These are phyloP conservation scores for Quadriops clusia DNA, from an alignment of 2,888 invertebrate genomes.

Conservation along the genomic window DNA sequence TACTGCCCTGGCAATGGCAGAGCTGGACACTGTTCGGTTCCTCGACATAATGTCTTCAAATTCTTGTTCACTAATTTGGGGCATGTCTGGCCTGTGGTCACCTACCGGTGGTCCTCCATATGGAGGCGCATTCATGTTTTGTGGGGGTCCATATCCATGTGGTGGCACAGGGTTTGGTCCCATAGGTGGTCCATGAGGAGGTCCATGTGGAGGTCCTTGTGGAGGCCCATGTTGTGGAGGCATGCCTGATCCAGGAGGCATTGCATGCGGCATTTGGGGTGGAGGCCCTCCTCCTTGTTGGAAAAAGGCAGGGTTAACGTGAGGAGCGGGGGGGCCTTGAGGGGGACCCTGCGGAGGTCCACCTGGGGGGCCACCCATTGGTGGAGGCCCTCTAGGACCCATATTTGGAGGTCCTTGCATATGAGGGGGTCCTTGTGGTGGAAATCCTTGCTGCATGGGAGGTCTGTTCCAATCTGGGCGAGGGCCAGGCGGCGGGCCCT, in stretches of 20 bases:
- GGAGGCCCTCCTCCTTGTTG: conserved; percentile 54
- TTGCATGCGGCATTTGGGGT: conserved; percentile 47
- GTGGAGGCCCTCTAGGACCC: conserved; percentile 47
- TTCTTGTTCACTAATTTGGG: conserved; percentile 78
- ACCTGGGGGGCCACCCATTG: conserved; percentile 36
- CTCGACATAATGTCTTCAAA: conserved; percentile 97
- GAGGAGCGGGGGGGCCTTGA: conserved; percentile 64
- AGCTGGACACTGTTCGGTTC: conserved; percentile 94
- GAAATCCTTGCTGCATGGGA: conserved; percentile 58
- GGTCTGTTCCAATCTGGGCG: conserved; percentile 67
- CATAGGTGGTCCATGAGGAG: conserved; percentile 50
- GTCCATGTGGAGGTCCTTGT: conserved; percentile 52
- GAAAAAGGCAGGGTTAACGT: conserved; percentile 95
- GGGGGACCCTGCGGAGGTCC: conserved; percentile 42
- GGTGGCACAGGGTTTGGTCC: conserved; percentile 42
- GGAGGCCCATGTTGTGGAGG: conserved; percentile 56
- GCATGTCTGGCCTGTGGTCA: conserved; percentile 42
- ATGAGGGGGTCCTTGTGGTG: conserved; percentile 56
- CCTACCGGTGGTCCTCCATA: conserved; percentile 51
- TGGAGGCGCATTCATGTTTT: conserved; percentile 36
- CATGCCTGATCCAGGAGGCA: conserved; percentile 39
- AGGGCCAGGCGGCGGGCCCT: conserved; percentile 44
- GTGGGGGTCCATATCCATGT: conserved; percentile 44
- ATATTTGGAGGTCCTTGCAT: conserved; percentile 51
- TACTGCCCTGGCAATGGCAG: conserved; percentile 93